Evolutionary conservation across 1,140 invertebrate species (phyloP), one percentile per base, ranked within the genome.

Genomic region (Trichonephila clavata): DNA sequence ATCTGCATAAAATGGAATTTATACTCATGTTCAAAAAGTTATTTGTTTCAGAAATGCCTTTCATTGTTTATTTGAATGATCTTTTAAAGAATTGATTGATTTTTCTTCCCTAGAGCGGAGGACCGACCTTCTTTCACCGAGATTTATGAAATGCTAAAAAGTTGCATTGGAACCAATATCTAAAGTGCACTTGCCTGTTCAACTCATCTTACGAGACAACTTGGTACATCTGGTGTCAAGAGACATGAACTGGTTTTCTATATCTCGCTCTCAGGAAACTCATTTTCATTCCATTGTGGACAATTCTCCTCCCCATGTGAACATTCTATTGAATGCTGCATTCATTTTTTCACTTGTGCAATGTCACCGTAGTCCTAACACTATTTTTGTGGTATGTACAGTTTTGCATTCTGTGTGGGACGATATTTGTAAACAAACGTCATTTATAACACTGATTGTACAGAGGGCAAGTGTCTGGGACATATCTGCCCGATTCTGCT

Each of bases 111-210:
- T 77, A 95, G 95, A 68, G 93, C 94, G n/a, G 95, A 95, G 92
- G 95, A 95, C 86, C 84, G 95, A 60, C 94, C 95, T 24, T 94
- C 80, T 43, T 95, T 95, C 86, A 21, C 93, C 20, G 92, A 94
- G 81, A 89, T 95, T 7, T 93, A 90, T 65, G 92, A 95, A 18
- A 86, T 94, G 80, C 89, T 95, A 83, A 93, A 68, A 59, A 39
- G 83, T 18, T 81, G 90, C 39, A 50, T 88, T 3, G 90, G 68
- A 80, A 21, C 59, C 84, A 91, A 89, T 63, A 63, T n/a, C 27
- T 94, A 90, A 93, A 93, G 92, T 93, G 92, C 92, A 93, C 92
- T 93, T 93, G 84, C 57, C 59, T 57, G 61, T 50, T 21, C 86
- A 21, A 39, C n/a, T 87, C 86, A 87, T 87, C 86, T 39, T 7